These are phyloP conservation scores for Hafferia zeledoni DNA, from an alignment of 2,797 vertebrate species.

Conservation along the genomic window DNA sequence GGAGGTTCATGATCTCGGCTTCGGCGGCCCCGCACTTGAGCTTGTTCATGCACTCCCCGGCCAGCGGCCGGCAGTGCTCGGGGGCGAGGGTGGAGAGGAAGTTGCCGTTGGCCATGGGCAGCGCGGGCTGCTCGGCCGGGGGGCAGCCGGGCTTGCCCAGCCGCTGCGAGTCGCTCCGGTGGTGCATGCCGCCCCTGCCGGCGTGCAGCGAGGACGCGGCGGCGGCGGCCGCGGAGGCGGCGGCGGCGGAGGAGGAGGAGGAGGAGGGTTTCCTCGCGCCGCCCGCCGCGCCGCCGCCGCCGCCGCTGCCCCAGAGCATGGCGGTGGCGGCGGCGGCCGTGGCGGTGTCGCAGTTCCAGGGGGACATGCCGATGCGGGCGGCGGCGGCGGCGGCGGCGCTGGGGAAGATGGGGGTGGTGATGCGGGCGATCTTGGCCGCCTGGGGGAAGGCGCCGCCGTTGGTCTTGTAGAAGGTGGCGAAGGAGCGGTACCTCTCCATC, in stretches of 20 bases:
- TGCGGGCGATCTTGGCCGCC: slow-evolving; percentile 94
- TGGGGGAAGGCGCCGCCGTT: slow-evolving; percentile 91
- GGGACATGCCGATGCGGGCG: slow-evolving; percentile 94
- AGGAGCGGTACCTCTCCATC: slow-evolving; percentile 96
- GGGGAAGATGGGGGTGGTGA: slow-evolving; percentile 95
- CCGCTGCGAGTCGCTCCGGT: slow-evolving; percentile 90
- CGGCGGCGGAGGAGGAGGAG: neutral
- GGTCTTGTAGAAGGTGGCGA: slow-evolving; percentile 96
- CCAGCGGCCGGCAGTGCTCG: slow-evolving; percentile 97
- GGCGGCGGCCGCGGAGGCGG: slow-evolving; percentile 1
- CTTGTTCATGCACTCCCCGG: slow-evolving; percentile 98
- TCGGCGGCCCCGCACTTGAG: slow-evolving; percentile 95
- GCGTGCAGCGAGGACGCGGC: slow-evolving; percentile 50
- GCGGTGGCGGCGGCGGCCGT: slow-evolving; percentile 86
- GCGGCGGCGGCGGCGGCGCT: slow-evolving; percentile 81
- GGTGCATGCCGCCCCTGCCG: slow-evolving; percentile 89
- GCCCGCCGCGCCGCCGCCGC: slow-evolving; percentile 77
- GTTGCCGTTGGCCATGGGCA: slow-evolving; percentile 97
- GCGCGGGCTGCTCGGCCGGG: slow-evolving; percentile 83
- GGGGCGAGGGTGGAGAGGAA: slow-evolving; percentile 95
- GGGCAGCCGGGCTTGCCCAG: slow-evolving; percentile 92
- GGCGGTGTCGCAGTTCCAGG: slow-evolving; percentile 95
- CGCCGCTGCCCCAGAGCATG: slow-evolving; percentile 90
- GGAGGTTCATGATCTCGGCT: slow-evolving; percentile 98
- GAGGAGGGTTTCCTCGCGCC: slow-evolving; percentile 44